Base-by-base conservation (phyloP, 1,140 invertebrate species). In the Atopsyche davidsoni region DNA sequence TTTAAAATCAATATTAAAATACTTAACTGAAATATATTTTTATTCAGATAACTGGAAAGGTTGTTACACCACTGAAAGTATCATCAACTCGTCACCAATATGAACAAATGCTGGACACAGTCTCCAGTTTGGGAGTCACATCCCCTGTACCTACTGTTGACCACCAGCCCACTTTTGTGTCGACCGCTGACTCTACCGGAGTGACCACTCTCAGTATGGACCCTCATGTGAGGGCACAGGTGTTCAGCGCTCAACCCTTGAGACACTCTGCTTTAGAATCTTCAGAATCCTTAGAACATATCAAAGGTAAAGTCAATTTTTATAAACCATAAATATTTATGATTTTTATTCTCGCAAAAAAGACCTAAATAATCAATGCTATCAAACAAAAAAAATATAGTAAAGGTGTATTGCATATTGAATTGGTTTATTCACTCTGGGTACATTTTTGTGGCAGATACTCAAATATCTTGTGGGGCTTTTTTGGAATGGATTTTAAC, bases 31-130 rank as follows among this genome's bases (percentile, higher is more conserved):
- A n/a, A n/a, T n/a, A n/a, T 18, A 11, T 47, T 17, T 55, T 43
- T 47, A 32, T 46, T 13, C 66, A 90, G 61, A 75, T 95, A 3
- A 77, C 76, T 45, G 91, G 90, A n/a, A 79, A 77, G 40, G 83
- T 95, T 17, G 82, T 92, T 9, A 89, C 84, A 34, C 82, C 86
- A 0, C 64, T 95, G 10, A 89, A 92, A 68, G 79, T 96, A 10
- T 89, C 89, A 0, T 69, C 95, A 6, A 85, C 86, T 10, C 83
- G 90, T 22, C 76, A 80, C 17, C 91, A 95, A 60, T 96, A 95
- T 64, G 86, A 92, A 65, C 90, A 95, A 66, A 70, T 96, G 19
- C 68, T 93, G 32, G 86, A 93, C 53, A 90, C 85, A 1, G 62
- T 83, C 14, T 70, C 79, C 31, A 76, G 69, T 60, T 39, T 72